Base-by-base conservation (phyloP, 1,140 invertebrate genomes). In the Papilio aristodemus region DNA sequence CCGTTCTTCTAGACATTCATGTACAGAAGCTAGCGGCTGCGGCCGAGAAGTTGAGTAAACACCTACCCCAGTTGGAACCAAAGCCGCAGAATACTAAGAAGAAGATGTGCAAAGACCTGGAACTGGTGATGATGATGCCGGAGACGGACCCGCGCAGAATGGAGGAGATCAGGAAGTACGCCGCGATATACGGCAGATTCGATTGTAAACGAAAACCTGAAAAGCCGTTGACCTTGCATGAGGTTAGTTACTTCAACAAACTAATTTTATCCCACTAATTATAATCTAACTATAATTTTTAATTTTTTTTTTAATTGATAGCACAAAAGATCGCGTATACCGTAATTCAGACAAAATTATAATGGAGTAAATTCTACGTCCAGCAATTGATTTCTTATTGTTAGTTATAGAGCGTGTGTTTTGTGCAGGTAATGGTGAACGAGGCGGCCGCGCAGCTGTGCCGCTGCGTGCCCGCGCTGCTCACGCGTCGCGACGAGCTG, bases 381-480 rank as follows among this genome's bases (percentile, higher is more conserved):
- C 13, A 41, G n/a, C 5, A 41, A 41, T 41, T 41, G 39, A 13
- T n/a, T n/a, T n/a, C n/a, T n/a, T n/a, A n/a, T n/a, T 57, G 17
- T 19, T 11, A 4, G 9, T 59, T 27, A 14, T 4, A 10, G 11
- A 10, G 11, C 27, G 7, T 36, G 25, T 19, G 3, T 37, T n/a
- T 1, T 13, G n/a, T n/a, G 4, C 84, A 96, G 95, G 94, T 98
- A 14, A 97, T 97, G 41, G 98, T 99, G 9, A 99, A 99, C 91
- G 98, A 99, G 89, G 98, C 98, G 0, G 97, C 98, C 0, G 98
- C 98, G 1, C 98, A 99, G 87, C 95, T 99, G 68, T 99, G 98
- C 85, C 93, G 96, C 81, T 95, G 97, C 83, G 94, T 97, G 69
- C 97, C 98, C 0, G 96, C 96, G 4, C 92, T 99, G 38, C 92